Evolutionary conservation across 2,888 invertebrate species (phyloP), one percentile per base, ranked within the genome.

Genomic region (Penaeus monodon): DNA sequence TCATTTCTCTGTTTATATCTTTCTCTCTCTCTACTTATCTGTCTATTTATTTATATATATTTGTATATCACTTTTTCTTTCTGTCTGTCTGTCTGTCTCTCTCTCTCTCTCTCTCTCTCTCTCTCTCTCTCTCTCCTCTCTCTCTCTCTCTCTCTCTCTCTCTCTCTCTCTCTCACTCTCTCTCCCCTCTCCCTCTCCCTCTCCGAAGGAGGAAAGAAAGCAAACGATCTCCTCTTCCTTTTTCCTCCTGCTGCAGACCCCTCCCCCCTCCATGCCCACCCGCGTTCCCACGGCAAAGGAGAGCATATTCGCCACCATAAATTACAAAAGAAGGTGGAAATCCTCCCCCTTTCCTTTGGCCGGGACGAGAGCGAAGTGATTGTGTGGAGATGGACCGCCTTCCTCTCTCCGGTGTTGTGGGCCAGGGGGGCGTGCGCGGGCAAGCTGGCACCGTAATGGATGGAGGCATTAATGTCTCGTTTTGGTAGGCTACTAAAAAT

Each of bases 401-500:
- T 49, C 33, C 33, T 38, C 33, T 38, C 33, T 38, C 33, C 6
- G 33, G 33, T 38, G 33, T 38, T 1, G 33, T 38, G 33, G 33
- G 4, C 33, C 33, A 38, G 2, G 33, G 33, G 49, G 49, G 14
- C 49, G 49, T 14, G 49, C 49, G 49, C 49, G 57, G 27, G 68
- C 44, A 44, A 70, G 66, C 65, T 66, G n/a, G 49, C 33, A 22
- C 65, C 74, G 85, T 85, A 85, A 85, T 85, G 85, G 81, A n/a
- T 29, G n/a, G 64, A 63, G 57, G 66, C 85, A 85, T 85, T 85
- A 85, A 85, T 85, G 85, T 44, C 85, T 85, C 85, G 76, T 85
- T 85, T 66, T 73, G 81, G 81, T 81, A 81, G 85, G 81, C 85
- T 85, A 85, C 85, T 85, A 85, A 85, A 85, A 81, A 85, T 85